Percentiles rank a stretch among this genome's conserved stretches.
Conservation (phyloP, 2,797 vertebrate genomes). For the Enteromius argenteus region DNA sequence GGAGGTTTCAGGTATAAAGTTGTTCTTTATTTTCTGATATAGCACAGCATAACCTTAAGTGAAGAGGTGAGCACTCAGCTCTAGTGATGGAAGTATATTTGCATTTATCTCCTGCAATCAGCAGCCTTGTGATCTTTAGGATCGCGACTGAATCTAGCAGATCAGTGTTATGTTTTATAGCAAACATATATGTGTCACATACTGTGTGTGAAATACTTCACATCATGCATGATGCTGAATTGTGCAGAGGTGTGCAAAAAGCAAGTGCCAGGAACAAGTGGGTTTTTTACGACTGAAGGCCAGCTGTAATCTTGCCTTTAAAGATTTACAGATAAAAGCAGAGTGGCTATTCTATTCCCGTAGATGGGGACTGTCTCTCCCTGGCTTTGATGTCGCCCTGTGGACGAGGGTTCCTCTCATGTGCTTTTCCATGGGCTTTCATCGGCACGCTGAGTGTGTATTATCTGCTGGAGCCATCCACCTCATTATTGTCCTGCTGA, state of each 20-base stretch:
- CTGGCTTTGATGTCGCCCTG: conserved; percentile 52
- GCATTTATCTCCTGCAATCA: conserved; percentile 11
- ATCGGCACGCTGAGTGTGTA: conserved; percentile 32
- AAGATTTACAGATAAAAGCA: conserved; percentile 65
- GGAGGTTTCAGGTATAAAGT: neutral
- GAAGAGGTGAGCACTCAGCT: conserved; percentile 23
- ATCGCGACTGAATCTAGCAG: conserved; percentile 1
- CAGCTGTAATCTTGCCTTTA: conserved; percentile 56
- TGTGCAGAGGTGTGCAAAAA: conserved; percentile 58
- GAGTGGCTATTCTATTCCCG: conserved; percentile 47
- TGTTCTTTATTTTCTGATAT: conserved; percentile 24
- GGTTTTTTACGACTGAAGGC: conserved; percentile 56
- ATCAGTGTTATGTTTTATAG: conserved; percentile 32
- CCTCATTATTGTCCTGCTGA: conserved; percentile 18
- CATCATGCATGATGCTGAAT: conserved; percentile 33
- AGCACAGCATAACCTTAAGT: conserved; percentile 18
- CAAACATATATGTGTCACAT: conserved; percentile 44
- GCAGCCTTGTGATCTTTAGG: conserved; percentile 25
- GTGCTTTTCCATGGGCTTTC: conserved; percentile 44
- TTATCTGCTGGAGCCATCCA: conserved; percentile 40
- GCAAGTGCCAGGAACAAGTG: conserved; percentile 53
- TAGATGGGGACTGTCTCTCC: conserved; percentile 44
- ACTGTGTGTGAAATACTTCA: conserved; percentile 26
- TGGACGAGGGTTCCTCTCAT: conserved; percentile 37
- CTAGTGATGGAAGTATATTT: neutral